Base-by-base conservation (phyloP, 2,888 invertebrate genomes). In the Chloromyia formosa region DNA sequence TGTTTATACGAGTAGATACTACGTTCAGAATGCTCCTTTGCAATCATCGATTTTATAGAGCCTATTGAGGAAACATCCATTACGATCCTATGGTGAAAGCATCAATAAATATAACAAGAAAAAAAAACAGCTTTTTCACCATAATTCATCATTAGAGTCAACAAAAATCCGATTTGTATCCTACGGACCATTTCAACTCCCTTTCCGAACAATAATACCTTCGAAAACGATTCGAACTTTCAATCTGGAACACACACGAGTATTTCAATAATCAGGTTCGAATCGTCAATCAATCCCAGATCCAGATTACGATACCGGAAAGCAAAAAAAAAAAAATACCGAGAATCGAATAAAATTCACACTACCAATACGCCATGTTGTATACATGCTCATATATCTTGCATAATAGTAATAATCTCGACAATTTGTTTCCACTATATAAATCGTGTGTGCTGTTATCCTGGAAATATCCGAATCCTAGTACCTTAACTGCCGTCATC, bases 391-490 rank as follows among this genome's bases (percentile, higher is more conserved):
- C 18, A 16, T 53, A 53, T 53, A 16, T 23, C 23, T 5, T 20
- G 22, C 71, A 9, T 18, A 23, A 7, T 14, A 71, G 40, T 71
- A 71, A 71, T 71, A 71, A 71, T 71, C 56, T 58, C 56, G 40
- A 71, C 56, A 40, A 71, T 71, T 71, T 71, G 71, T 71, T 71
- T 71, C 58, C 71, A 71, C 71, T 40, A 71, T 71, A 71, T 71
- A 71, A 71, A 71, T 71, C 71, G 71, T 45, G 66, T 71, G 27
- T 35, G 2, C 27, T 71, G 68, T 71, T 71, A 71, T 56, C 71
- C 71, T 23, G 7, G 9, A 9, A 42, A 40, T 18, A 66, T 22
- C 66, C 66, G 22, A 66, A 66, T 35, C 27, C 49, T 71, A 10
- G 35, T 58, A 58, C 71, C 58, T 58, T 56, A 23, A 56, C 62